phyloP scores from a whole-genome alignment of 2,113 vertebrate species.

The Junco hyemalis region DNA sequence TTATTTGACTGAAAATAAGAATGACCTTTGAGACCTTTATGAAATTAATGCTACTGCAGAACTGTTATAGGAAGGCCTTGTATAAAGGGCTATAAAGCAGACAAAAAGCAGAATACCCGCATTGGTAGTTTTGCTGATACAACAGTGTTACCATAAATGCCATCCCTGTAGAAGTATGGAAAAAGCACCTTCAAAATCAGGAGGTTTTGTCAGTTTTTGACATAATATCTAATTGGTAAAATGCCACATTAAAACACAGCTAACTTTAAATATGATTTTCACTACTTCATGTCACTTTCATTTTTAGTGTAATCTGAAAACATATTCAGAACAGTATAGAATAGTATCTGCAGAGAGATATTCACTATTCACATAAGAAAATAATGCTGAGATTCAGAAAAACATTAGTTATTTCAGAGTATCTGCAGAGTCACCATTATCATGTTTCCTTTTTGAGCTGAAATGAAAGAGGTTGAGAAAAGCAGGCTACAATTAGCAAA shows the following conservation, averaged over 20 bases:
- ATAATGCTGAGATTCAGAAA: conserved; percentile 47
- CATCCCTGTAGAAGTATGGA: not conserved
- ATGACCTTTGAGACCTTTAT: conserved; percentile 45
- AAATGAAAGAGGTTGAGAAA: conserved; percentile 45
- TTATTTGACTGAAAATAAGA: conserved; percentile 56
- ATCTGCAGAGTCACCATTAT: conserved; percentile 41
- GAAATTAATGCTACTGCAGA: conserved; percentile 23
- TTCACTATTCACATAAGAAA: not conserved
- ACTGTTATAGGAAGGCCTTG: not conserved
- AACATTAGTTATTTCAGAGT: not conserved
- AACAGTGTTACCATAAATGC: conserved; percentile 21
- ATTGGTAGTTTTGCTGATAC: conserved; percentile 50
- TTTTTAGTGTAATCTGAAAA: conserved; percentile 67
- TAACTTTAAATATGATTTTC: conserved; percentile 61
- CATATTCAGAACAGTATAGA: conserved; percentile 40
- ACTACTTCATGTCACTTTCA: conserved; percentile 64
- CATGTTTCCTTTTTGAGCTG: not conserved
- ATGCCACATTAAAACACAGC: conserved; percentile 64
- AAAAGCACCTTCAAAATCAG: conserved; percentile 54
- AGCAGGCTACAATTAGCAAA: conserved; percentile 23
- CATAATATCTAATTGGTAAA: conserved; percentile 57
- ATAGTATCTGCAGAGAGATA: conserved; percentile 49
- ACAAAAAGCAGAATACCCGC: conserved; percentile 32
- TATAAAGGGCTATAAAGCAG: conserved; percentile 58
- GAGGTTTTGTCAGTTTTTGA: conserved; percentile 19